Evolutionary conservation across 2,888 invertebrate genomes (phyloP).

Genomic region (Hymenopus coronatus): DNA sequence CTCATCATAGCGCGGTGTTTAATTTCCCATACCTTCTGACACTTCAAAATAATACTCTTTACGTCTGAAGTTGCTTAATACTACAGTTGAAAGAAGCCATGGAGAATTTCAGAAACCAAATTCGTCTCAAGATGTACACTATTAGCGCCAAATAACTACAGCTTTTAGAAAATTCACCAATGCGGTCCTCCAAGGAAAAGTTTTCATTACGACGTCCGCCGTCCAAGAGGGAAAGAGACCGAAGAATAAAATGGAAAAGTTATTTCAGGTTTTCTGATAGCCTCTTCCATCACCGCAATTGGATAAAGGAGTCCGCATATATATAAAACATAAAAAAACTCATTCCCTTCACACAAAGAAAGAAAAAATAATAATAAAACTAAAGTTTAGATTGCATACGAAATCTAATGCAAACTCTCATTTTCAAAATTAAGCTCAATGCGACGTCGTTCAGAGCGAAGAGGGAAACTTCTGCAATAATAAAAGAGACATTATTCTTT

Average conservation of each 20-base stretch:
- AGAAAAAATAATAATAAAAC: slow-evolving; percentile 17
- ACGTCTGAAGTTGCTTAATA: too few relatives aligned
- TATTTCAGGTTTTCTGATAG: slow-evolving; percentile 17
- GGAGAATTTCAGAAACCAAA: too few relatives aligned
- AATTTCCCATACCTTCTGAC: too few relatives aligned
- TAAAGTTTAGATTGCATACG: slow-evolving; percentile 27
- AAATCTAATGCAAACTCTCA: slow-evolving; percentile 26
- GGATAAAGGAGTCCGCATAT: slow-evolving; percentile 10
- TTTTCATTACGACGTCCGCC: not conserved
- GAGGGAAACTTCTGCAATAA: slow-evolving; percentile 13
- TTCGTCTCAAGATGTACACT: not conserved
- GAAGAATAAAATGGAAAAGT: not conserved
- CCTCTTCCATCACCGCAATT: slow-evolving; percentile 21
- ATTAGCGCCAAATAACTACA: not conserved
- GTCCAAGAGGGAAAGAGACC: not conserved
- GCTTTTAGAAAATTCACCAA: not conserved
- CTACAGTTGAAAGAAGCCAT: too few relatives aligned
- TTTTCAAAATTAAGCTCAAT: slow-evolving; percentile 21
- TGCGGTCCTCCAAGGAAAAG: not conserved
- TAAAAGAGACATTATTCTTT: slow-evolving; percentile 20
- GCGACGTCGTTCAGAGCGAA: not conserved
- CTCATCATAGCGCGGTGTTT: too few relatives aligned
- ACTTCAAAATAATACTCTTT: too few relatives aligned
- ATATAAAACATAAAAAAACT: slow-evolving; percentile 5
- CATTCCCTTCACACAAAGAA: not conserved